A percentile compares a stretch with the other conserved stretches of the same genome.
phyloP scores from a whole-genome alignment of 2,888 invertebrate species.

The Syritta pipiens region DNA sequence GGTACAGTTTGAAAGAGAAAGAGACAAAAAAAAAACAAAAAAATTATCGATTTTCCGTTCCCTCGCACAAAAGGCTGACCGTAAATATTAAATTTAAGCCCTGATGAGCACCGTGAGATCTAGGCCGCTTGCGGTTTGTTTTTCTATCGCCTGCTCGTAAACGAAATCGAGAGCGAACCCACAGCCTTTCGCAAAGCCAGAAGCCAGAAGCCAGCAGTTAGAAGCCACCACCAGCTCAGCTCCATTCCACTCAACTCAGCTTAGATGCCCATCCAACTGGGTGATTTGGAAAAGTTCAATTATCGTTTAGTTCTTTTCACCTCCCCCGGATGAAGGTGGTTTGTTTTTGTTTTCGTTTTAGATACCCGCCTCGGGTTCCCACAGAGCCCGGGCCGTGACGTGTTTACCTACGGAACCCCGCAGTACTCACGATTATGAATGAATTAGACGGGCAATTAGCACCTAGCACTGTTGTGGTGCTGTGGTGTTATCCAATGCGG shows the following conservation, averaged over 20 bases:
- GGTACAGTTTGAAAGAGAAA: slow-evolving; percentile 27
- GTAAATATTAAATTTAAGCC: slow-evolving; percentile 63
- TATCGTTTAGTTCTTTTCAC: slow-evolving; percentile 22
- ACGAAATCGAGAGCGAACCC: slow-evolving; percentile 63
- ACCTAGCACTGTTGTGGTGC: slow-evolving; percentile 40
- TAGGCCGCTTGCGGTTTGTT: slow-evolving; percentile 68
- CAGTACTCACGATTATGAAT: slow-evolving; percentile 62
- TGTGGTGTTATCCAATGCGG: slow-evolving; percentile 60
- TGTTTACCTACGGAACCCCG: slow-evolving; percentile 26
- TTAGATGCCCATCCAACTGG: slow-evolving; percentile 2
- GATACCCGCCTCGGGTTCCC: slow-evolving; percentile 28
- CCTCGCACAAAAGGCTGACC: slow-evolving; percentile 32
- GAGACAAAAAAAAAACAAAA: slow-evolving; percentile 15
- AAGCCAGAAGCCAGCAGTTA: slow-evolving; percentile 3
- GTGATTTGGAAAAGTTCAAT: slow-evolving; percentile 62
- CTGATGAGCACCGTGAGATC: slow-evolving; percentile 72
- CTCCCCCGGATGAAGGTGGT: slow-evolving; percentile 3
- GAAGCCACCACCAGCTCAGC: too few relatives aligned
- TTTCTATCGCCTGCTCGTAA: slow-evolving; percentile 36
- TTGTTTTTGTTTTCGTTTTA: slow-evolving; percentile 22
- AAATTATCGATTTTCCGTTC: background rate
- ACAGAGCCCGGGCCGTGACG: slow-evolving; percentile 38
- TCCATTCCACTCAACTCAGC: too few relatives aligned
- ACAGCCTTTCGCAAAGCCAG: slow-evolving; percentile 42
- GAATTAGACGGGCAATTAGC: slow-evolving; percentile 68